Evolutionary conservation across 30 jellyfish, hydroid and myxozoan species (phyloP).

Genomic region (Aurelia aurita): DNA sequence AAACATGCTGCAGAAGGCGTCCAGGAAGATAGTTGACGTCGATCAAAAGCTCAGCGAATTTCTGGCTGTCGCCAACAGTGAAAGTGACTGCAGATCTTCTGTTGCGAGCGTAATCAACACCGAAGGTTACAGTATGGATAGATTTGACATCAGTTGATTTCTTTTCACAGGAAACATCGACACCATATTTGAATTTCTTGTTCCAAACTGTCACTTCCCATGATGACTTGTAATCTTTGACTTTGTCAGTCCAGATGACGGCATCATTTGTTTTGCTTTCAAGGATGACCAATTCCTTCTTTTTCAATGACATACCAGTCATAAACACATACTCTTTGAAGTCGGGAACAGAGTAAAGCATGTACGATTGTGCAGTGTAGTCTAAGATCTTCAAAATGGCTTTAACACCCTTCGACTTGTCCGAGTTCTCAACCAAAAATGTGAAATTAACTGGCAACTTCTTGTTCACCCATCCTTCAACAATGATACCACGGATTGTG

Average conservation of each 20-base stretch:
- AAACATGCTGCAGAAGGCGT: conserved; percentile 62
- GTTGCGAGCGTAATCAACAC: conserved; percentile 76
- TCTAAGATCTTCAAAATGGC: conserved; percentile 27
- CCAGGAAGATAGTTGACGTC: conserved; percentile 90
- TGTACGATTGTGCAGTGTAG: conserved; percentile 51
- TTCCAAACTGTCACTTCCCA: conserved; percentile 77
- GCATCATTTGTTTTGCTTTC: conserved; percentile 57
- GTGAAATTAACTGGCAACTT: conserved; percentile 77
- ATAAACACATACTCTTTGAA: conserved; percentile 35
- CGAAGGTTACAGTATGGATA: conserved; percentile 51
- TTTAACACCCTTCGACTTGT: conserved; percentile 40
- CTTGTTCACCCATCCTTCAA: conserved; percentile 76
- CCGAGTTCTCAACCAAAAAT: conserved; percentile 52
- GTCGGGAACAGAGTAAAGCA: conserved; percentile 26
- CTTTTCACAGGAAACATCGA: conserved; percentile 72
- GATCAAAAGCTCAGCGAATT: conserved; percentile 48
- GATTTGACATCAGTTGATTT: conserved; percentile 68
- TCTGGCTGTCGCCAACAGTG: conserved; percentile 58
- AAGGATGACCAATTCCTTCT: conserved; percentile 44
- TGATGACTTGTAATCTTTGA: conserved; percentile 55
- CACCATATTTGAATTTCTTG: conserved; percentile 89
- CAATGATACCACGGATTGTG: conserved; percentile 58
- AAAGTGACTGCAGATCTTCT: conserved; percentile 65
- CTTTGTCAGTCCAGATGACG: conserved; percentile 40
- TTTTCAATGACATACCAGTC: conserved; percentile 51